Conservation (phyloP, 2,888 invertebrate genomes). For the Xestia sexstrigata region DNA sequence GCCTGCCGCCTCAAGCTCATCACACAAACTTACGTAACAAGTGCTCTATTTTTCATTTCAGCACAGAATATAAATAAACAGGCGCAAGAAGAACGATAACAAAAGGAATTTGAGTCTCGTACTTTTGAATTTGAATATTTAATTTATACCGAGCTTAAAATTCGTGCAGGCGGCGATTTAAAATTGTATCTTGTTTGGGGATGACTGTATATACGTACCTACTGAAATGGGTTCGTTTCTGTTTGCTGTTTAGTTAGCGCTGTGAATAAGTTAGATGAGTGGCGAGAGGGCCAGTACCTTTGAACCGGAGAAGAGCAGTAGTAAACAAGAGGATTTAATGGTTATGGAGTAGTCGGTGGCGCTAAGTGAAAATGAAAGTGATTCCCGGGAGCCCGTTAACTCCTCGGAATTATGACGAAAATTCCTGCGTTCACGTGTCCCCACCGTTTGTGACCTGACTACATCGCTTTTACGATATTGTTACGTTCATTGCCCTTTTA, state of each 20-base stretch:
- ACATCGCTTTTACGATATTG: constrained; percentile 74
- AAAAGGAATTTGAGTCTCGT: constrained; percentile 71
- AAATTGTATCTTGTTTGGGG: constrained; percentile 73
- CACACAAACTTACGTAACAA: constrained; percentile 54
- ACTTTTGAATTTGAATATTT: constrained; percentile 76
- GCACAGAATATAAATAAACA: constrained; percentile 63
- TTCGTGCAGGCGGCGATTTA: constrained; percentile 70
- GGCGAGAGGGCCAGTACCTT: constrained; percentile 70
- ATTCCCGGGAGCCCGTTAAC: constrained; percentile 82
- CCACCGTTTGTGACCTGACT: constrained; percentile 70
- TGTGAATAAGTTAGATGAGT: constrained; percentile 83
- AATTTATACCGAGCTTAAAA: constrained; percentile 73
- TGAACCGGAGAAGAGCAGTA: constrained; percentile 73
- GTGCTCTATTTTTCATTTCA: constrained; percentile 64
- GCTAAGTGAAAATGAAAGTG: constrained; percentile 88
- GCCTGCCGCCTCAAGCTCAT: constrained; percentile 35
- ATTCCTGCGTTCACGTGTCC: constrained; percentile 76
- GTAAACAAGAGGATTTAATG: constrained; percentile 86
- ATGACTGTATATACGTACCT: constrained; percentile 64
- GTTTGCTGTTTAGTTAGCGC: constrained; percentile 80
- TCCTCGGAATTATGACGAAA: constrained; percentile 80
- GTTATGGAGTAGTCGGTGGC: constrained; percentile 83
- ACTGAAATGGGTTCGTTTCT: constrained; percentile 71
- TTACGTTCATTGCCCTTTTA: constrained; percentile 75
- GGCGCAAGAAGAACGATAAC: constrained; percentile 65